phyloP scores from a whole-genome alignment of 2,888 invertebrate species.

The Nomada flava region DNA sequence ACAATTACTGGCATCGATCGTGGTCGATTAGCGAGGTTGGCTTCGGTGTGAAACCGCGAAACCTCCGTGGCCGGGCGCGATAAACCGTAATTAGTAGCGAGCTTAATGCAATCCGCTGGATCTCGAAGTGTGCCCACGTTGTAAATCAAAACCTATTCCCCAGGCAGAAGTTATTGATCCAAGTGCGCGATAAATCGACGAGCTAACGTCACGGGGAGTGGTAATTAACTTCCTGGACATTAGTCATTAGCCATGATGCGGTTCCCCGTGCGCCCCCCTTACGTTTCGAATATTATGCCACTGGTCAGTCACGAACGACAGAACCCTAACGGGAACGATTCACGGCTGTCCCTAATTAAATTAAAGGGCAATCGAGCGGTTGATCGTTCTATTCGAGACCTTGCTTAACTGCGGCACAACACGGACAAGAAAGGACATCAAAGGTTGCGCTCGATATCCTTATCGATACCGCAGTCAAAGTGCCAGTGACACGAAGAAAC shows the following conservation, averaged over 20 bases:
- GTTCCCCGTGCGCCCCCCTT: conserved; percentile 26
- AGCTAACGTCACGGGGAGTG: conserved; percentile 29
- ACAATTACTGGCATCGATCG: conserved; percentile 39
- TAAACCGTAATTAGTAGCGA: conserved; percentile 37
- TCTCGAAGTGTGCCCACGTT: conserved; percentile 24
- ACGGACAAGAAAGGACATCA: too few species aligned
- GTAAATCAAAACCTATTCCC: conserved; percentile 54
- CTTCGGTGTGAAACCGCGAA: conserved; percentile 17
- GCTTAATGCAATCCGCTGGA: conserved; percentile 27
- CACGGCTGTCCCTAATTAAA: conserved; percentile 44
- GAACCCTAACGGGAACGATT: conserved; percentile 18
- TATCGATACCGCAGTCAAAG: too few species aligned
- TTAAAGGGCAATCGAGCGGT: conserved; percentile 27
- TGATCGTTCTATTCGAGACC: too few species aligned
- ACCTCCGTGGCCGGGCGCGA: conserved; percentile 14
- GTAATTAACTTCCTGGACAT: conserved; percentile 53
- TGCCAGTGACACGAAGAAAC: too few species aligned
- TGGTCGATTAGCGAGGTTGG: conserved; percentile 12
- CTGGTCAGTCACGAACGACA: neutral
- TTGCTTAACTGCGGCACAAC: too few species aligned
- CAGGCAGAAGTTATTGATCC: conserved; percentile 38
- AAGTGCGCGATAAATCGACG: conserved; percentile 47
- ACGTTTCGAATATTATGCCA: conserved; percentile 39
- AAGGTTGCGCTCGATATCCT: too few species aligned
- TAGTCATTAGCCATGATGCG: conserved; percentile 44